Evolutionary conservation across 2,888 invertebrate species (phyloP).

Genomic region (Artemia sp.): DNA sequence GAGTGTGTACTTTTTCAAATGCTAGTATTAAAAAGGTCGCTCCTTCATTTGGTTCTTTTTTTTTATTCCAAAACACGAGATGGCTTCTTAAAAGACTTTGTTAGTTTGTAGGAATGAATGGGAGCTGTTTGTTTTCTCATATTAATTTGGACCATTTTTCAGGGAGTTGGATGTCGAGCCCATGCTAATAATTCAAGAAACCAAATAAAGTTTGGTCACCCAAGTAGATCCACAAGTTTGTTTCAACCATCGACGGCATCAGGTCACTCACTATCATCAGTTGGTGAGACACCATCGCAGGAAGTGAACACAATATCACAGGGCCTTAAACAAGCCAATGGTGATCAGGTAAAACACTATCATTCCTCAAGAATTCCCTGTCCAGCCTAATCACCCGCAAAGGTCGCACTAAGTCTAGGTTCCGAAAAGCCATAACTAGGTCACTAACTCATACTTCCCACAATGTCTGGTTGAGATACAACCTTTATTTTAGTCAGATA

Average conservation of each 20-base stretch:
- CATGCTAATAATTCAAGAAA: neutral
- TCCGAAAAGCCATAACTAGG: neutral
- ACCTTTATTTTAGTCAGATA: neutral
- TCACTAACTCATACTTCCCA: neutral
- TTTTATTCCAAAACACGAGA: too few species aligned
- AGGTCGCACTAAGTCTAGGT: neutral
- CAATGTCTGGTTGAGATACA: neutral
- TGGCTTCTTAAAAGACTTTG: too few species aligned
- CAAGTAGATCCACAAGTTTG: constrained; percentile 3
- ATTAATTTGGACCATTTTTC: neutral
- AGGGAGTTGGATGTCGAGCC: constrained; percentile 8
- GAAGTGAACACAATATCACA: constrained; percentile 13
- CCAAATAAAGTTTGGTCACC: constrained; percentile 4
- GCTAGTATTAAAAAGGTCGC: too few species aligned
- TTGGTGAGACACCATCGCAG: neutral
- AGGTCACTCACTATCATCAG: neutral
- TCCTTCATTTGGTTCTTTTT: too few species aligned
- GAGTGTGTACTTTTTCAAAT: too few species aligned
- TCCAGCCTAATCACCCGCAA: neutral
- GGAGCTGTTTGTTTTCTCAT: too few species aligned
- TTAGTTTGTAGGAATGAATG: too few species aligned
- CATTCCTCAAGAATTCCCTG: neutral
- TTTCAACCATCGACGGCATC: neutral
- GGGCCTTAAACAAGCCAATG: constrained; percentile 9
- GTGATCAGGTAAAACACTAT: neutral